phyloP scores from a whole-genome alignment of 1,140 invertebrate species.

The Trachelipus rathkii region DNA sequence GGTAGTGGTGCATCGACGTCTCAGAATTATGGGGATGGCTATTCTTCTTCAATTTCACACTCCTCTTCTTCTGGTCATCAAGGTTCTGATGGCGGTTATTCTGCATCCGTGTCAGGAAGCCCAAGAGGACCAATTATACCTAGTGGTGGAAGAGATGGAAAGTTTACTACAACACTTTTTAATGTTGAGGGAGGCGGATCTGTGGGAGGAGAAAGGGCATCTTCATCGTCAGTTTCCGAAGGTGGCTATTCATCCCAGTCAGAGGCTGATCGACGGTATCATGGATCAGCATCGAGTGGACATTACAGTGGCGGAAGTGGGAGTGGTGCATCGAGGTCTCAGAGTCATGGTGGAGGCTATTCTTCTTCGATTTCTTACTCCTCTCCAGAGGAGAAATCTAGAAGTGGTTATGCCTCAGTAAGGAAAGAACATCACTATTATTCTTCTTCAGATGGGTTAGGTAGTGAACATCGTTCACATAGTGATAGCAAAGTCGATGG shows the following conservation, averaged over 20 bases:
- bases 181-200: neutral
- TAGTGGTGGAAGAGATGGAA: neutral
- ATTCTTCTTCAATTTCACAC: too few relatives aligned
- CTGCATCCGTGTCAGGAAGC: neutral
- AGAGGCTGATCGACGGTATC: too few relatives aligned
- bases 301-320: neutral
- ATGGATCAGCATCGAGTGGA: too few relatives aligned
- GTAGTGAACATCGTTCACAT: neutral
- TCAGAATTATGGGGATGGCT: too few relatives aligned
- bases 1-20: too few relatives aligned
- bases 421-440: neutral
- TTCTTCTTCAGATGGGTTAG: neutral
- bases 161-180: neutral
- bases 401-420: neutral
- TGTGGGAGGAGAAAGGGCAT: neutral
- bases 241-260: too few relatives aligned
- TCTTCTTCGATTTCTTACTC: neutral
- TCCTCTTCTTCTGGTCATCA: neutral
- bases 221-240: too few relatives aligned
- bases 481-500: neutral
- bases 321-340: neutral
- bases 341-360: neutral
- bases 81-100: neutral
- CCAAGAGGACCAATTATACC: neutral
- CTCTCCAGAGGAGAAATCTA: neutral